Percentiles rank a stretch among this genome's conserved stretches.
Conservation (phyloP, 2,113 vertebrate species). For the Typhlomys cinereus region DNA sequence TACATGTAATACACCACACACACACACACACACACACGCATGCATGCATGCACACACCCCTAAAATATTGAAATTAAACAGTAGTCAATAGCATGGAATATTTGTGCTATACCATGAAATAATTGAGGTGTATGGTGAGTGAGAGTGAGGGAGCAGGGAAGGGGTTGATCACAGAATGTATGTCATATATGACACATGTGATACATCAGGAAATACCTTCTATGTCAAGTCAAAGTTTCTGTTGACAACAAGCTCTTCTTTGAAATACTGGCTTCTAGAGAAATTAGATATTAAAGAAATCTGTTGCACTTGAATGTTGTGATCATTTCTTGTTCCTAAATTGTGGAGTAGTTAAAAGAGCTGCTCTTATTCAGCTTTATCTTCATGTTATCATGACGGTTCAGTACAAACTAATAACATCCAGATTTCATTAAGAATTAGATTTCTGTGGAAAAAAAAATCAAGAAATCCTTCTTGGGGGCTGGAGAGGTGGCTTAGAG, state of each 20-base stretch:
- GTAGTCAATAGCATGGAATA: background rate
- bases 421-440: conserved; percentile 36
- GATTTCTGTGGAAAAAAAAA: background rate
- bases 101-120: background rate
- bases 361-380: background rate
- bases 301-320: conserved; percentile 10
- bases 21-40: too few species aligned
- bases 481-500: too few species aligned
- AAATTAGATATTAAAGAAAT: conserved; percentile 42
- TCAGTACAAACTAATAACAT: background rate
- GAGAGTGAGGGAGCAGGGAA: background rate
- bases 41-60: too few species aligned
- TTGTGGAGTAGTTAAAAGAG: conserved; percentile 53
- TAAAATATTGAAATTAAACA: too few species aligned
- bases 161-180: background rate
- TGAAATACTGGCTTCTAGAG: background rate
- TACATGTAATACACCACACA: too few species aligned
- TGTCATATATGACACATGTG: too few species aligned
- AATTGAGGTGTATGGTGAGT: background rate
- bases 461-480: conserved; percentile 20
- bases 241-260: background rate
- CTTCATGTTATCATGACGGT: conserved; percentile 25
- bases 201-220: background rate
- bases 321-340: background rate
- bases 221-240: background rate